Percentiles rank a stretch among this genome's conserved stretches.
Evolutionary conservation across 1,140 invertebrate genomes (phyloP).

Genomic region (Limonius californicus): DNA sequence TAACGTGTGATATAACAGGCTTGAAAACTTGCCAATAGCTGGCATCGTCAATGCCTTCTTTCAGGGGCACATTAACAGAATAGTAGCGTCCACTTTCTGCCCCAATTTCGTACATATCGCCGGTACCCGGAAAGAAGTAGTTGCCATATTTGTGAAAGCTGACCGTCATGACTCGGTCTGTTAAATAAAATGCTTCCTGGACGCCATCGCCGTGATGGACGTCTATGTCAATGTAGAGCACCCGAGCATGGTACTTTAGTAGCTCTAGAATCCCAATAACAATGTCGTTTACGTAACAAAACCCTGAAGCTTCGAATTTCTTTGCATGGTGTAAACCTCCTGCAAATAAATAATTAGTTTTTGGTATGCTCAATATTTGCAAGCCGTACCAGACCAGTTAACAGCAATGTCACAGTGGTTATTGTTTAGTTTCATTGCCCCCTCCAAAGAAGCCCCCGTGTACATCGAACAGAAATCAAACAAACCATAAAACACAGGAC

Average conservation of each 20-base stretch:
- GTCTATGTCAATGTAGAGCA: slow-evolving; percentile 98
- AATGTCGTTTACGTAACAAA: slow-evolving; percentile 99
- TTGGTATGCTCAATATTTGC: neutral
- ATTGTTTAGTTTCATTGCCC: slow-evolving; percentile 92
- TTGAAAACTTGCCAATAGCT: slow-evolving; percentile 94
- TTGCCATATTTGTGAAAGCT: slow-evolving; percentile 99
- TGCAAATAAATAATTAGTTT: slow-evolving; percentile 50
- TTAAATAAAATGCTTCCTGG: slow-evolving; percentile 98
- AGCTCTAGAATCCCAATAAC: slow-evolving; percentile 97
- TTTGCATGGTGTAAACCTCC: slow-evolving; percentile 99
- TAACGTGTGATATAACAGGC: slow-evolving; percentile 88
- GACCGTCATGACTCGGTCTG: slow-evolving; percentile 98
- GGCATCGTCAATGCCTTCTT: slow-evolving; percentile 94
- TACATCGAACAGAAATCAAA: slow-evolving; percentile 99
- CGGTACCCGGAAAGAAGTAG: slow-evolving; percentile 93
- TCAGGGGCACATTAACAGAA: slow-evolving; percentile 94
- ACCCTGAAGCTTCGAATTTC: slow-evolving; percentile 95
- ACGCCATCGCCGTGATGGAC: slow-evolving; percentile 99
- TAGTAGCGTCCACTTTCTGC: slow-evolving; percentile 91
- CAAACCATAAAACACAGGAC: slow-evolving; percentile 97
- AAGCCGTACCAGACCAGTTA: slow-evolving; percentile 99
- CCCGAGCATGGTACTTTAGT: slow-evolving; percentile 90
- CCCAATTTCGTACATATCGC: slow-evolving; percentile 97
- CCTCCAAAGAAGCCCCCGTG: slow-evolving; percentile 91
- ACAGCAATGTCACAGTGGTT: slow-evolving; percentile 95